Conservation (phyloP, 2,797 vertebrate genomes). For the Leptoclinus maculatus region DNA sequence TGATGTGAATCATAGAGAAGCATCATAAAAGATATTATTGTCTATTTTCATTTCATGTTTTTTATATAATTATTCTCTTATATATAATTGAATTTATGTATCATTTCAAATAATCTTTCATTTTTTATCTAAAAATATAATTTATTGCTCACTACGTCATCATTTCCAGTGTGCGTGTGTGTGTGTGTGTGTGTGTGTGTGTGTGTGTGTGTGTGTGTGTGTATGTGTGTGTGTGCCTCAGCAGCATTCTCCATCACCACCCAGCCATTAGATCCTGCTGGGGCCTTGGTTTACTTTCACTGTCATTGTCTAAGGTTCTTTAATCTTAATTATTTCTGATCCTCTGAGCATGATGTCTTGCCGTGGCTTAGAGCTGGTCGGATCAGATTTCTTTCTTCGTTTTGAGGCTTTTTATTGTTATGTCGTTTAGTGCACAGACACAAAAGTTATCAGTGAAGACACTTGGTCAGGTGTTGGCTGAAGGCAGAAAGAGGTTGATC, state of each 20-base stretch:
- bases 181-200: no score
- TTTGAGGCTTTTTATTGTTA: not conserved
- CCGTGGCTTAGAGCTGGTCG: not conserved
- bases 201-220: no score
- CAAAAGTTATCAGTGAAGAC: not conserved
- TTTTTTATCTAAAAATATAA: no score
- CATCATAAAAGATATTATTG: no score
- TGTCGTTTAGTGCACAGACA: not conserved
- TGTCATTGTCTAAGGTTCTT: not conserved
- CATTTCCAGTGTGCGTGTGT: no score
- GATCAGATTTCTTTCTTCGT: constrained; percentile 5
- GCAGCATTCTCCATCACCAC: constrained; percentile 7
- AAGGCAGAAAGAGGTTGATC: not conserved
- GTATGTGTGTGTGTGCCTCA: not conserved
- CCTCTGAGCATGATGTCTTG: not conserved
- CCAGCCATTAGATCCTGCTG: constrained; percentile 8
- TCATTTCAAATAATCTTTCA: no score
- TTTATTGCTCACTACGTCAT: no score
- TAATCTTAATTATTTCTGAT: constrained; percentile 15
- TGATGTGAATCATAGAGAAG: no score
- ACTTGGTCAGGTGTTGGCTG: not conserved
- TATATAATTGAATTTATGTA: no score
- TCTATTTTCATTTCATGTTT: no score
- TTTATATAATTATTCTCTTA: no score
- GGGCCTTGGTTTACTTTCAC: constrained; percentile 23